These are phyloP conservation scores for Marasmarcha lunaedactyla DNA, from an alignment of 2,888 invertebrate genomes.

Conservation along the genomic window DNA sequence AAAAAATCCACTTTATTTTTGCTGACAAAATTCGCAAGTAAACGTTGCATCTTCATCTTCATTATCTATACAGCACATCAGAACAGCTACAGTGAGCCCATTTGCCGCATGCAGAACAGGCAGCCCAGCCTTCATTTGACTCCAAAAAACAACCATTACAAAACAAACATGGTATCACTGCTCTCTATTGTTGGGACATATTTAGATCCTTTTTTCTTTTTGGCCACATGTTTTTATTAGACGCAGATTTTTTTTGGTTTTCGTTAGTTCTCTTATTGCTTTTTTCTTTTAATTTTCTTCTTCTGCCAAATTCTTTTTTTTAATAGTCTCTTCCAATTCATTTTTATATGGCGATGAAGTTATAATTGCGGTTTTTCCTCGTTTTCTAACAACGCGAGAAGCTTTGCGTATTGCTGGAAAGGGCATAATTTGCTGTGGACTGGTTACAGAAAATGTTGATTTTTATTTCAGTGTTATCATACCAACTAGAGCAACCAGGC, in stretches of 20 bases:
- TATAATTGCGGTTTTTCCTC: constrained; percentile 15
- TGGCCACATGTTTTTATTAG: constrained; percentile 5
- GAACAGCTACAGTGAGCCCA: constrained; percentile 12
- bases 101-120: constrained; percentile 13
- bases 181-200: constrained; percentile 11
- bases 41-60: constrained; percentile 14
- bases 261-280: constrained; percentile 5
- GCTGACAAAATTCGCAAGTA: constrained; percentile 13
- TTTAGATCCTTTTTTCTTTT: not conserved
- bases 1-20: constrained; percentile 2
- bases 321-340: constrained; percentile 9
- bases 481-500: constrained; percentile 7
- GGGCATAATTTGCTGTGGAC: constrained; percentile 5
- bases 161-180: constrained; percentile 9
- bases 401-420: constrained; percentile 10
- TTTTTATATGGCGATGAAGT: constrained; percentile 14
- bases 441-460: constrained; percentile 12
- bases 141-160: constrained; percentile 12
- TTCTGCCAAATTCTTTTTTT: constrained; percentile 9
- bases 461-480: constrained; percentile 3
- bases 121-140: constrained; percentile 15
- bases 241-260: not conserved
- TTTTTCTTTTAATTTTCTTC: constrained; percentile 9
- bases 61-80: constrained; percentile 10
- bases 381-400: constrained; percentile 11